Percentiles rank a stretch among this genome's conserved stretches.
phyloP scores from a whole-genome alignment of 2,888 invertebrate genomes.

The Archips crataeganus region DNA sequence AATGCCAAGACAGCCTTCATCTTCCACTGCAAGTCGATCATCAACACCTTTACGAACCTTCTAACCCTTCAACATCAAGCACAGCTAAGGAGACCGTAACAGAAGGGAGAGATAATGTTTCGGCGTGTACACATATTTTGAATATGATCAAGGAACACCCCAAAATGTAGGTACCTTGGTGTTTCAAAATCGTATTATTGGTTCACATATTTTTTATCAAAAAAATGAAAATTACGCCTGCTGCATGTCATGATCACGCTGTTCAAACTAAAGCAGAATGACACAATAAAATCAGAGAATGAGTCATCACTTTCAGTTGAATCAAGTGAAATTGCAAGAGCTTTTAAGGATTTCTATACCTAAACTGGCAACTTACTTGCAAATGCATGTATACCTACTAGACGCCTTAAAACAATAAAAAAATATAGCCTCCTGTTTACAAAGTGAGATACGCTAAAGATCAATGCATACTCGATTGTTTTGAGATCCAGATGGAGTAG shows the following conservation, averaged over 20 bases:
- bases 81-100: not conserved
- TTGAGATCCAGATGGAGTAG: conserved; percentile 5
- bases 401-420: not conserved
- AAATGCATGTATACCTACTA: not conserved
- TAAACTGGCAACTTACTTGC: not conserved
- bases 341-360: not conserved
- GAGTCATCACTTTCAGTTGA: conserved; percentile 12
- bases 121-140: not conserved
- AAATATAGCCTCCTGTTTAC: not conserved
- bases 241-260: conserved; percentile 12
- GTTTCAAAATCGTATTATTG: not conserved
- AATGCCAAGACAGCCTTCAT: too few relatives aligned
- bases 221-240: not conserved
- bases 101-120: not conserved
- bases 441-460: not conserved
- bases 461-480: not conserved
- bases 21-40: too few relatives aligned
- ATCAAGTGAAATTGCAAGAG: conserved; percentile 6
- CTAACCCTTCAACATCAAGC: not conserved
- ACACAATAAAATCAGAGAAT: conserved; percentile 3
- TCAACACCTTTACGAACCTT: not conserved
- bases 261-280: conserved; percentile 17
- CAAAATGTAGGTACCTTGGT: conserved; percentile 11
- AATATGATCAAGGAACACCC: not conserved
- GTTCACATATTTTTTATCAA: not conserved